Evolutionary conservation across 2,888 invertebrate genomes (phyloP), one percentile per base, ranked within the genome.

Genomic region (Boloria euphrosyne): DNA sequence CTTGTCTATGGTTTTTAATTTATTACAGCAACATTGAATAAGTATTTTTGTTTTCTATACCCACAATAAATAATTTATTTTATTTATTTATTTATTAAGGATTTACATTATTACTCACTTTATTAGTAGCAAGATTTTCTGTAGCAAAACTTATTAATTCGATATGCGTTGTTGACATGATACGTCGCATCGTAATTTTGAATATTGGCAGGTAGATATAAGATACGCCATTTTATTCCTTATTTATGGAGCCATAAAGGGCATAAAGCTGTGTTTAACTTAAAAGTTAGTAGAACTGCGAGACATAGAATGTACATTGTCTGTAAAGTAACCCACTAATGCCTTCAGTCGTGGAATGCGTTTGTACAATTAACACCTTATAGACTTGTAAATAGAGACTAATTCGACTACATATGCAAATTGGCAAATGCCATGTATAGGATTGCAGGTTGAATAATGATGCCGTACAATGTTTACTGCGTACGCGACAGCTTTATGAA

Each of bases 301-400:
- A 60, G 31, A 74, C 75, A 82, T 83, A 84, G 84, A 86, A 86
- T 86, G 84, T 80, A 86, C 82, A 89, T 87, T 89, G 89, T 87
- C 77, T 84, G 78, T 78, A 70, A 68, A 76, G 69, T 73, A 73
- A 77, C 74, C 66, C 64, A 70, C 62, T 67, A 68, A 67, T 67
- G 53, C 60, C 75, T 67, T 71, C 75, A 75, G 71, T 65, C 73
- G 70, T 71, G 65, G 69, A 62, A 65, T 58, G 55, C 68, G 63
- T 69, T 73, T 72, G 70, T 70, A 75, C 65, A 84, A 79, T 75
- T 67, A 82, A 62, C 66, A 71, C 75, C 74, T 76, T 86, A 78
- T 64, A 0, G 0, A 18, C 4, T 71, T 62, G 65, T 16, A 13
- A 10, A 74, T 80, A 82, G 72, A 70, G 68, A 68, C 55, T 67